Evolutionary conservation across 2,888 invertebrate species (phyloP).

Genomic region (Agonopterix arenella): DNA sequence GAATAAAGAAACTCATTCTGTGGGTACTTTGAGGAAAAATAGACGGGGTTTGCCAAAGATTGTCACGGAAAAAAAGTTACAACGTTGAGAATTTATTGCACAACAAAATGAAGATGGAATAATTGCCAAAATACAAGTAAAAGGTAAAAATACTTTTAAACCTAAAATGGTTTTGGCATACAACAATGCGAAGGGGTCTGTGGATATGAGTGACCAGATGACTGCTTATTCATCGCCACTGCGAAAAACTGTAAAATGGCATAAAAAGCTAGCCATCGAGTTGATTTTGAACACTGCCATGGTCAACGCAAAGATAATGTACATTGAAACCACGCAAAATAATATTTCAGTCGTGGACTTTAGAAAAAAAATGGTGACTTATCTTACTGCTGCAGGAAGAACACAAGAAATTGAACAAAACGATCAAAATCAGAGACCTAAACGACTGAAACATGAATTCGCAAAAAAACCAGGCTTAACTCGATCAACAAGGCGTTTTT

Average conservation of each 20-base stretch:
- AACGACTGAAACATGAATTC: conserved; percentile 1
- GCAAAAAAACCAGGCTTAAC: too few species aligned
- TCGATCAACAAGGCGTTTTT: too few species aligned
- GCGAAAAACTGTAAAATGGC: conserved; percentile 37
- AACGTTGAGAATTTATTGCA: conserved; percentile 20
- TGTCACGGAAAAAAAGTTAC: conserved; percentile 27
- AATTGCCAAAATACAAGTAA: conserved; percentile 16
- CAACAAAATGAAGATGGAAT: conserved; percentile 22
- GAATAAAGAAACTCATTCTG: conserved; percentile 27
- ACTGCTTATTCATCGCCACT: conserved; percentile 26
- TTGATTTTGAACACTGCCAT: conserved; percentile 23
- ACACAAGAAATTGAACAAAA: not conserved
- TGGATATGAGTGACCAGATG: conserved; percentile 36
- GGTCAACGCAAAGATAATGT: conserved; percentile 21
- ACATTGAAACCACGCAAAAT: conserved; percentile 16
- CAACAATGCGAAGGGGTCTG: conserved; percentile 30
- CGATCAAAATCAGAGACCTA: conserved; percentile 1
- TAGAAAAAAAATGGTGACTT: not conserved
- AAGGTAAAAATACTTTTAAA: conserved; percentile 20
- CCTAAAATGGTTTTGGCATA: conserved; percentile 26
- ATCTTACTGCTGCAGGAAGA: not conserved
- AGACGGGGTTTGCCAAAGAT: conserved; percentile 26
- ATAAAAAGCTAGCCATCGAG: conserved; percentile 27
- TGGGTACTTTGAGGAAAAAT: conserved; percentile 34
- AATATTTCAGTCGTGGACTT: conserved; percentile 11